Base-by-base conservation (phyloP, 2,113 vertebrate genomes). In the Zosterops pallidus region DNA sequence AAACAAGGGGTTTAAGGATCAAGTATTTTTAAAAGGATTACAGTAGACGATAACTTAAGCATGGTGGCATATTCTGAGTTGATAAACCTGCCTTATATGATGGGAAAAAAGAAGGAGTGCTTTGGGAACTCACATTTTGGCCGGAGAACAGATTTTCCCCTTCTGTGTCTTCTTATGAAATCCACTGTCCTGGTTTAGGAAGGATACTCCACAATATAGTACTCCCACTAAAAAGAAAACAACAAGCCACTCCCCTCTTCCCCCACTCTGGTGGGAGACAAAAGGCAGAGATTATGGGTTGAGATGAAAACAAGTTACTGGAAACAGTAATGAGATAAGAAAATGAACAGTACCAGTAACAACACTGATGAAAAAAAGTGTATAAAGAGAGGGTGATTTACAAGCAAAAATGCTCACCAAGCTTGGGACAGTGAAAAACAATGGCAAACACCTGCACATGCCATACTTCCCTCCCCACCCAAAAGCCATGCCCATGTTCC, bases 21-120 rank as follows among this genome's bases (percentile, higher is more conserved):
- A 86, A 81, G 41, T 90, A 78, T 86, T 92, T 95, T 90, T 64
- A 52, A 49, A 86, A 92, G 47, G 15, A 75, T 64, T 78, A 64
- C 37, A 89, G 79, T 6, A 49, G 28, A 86, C 1, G 3, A 88
- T 56, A 78, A 90, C 8, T 83, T 63, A 55, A 67, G 52, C 37
- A 86, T 9, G 9, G 71, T 16, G 31, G 33, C 31, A 75, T 86
- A 75, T 93, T 94, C 56, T 59, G 9, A 86, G 84, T 29, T 63
- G 6, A 74, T 49, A 93, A 96, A 67, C 12, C 42, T 75, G 44
- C 14, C 26, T 57, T 46, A 55, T 50, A 60, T 2, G 19, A 83
- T 3, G 1, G 25, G 15, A 49, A 92, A 83, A 16, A 76, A 9
- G 23, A 84, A 90, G 17, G 22, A 90, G 71, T 23, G 31, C 35